These are phyloP conservation scores for Leucoraja ocellata DNA, from an alignment of 2,797 vertebrate genomes.

Conservation along the genomic window DNA sequence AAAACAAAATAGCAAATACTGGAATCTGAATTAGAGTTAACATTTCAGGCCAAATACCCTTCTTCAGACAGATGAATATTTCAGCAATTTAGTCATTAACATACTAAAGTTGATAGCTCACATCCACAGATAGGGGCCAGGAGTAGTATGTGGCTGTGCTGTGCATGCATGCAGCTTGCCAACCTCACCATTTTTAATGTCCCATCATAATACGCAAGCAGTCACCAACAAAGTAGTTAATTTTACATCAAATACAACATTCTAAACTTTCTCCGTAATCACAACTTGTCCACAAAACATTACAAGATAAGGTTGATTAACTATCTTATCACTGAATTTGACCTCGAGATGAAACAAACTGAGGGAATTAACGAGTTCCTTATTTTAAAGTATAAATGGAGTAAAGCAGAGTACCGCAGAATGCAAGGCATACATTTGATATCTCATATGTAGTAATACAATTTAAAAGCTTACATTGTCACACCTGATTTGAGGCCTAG, in stretches of 20 bases:
- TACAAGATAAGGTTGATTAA: background rate
- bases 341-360: background rate
- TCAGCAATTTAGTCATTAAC: too few relatives aligned
- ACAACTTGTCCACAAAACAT: background rate
- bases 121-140: too few relatives aligned
- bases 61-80: too few relatives aligned
- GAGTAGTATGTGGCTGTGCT: too few relatives aligned
- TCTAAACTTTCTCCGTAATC: background rate
- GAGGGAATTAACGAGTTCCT: background rate
- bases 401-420: background rate
- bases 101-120: too few relatives aligned
- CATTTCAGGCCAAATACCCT: too few relatives aligned
- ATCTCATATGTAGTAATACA: background rate
- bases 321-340: background rate
- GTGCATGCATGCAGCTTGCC: too few relatives aligned
- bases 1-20: too few relatives aligned
- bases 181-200: background rate
- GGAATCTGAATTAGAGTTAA: too few relatives aligned
- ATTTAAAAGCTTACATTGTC: background rate
- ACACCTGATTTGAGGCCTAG: background rate
- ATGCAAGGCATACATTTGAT: background rate
- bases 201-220: background rate
- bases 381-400: background rate
- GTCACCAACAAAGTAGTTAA: background rate
- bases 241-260: background rate